Percentiles rank a stretch among this genome's conserved stretches.
phyloP scores from a whole-genome alignment of 1,140 invertebrate species.

The Rhopalosiphum maidis region DNA sequence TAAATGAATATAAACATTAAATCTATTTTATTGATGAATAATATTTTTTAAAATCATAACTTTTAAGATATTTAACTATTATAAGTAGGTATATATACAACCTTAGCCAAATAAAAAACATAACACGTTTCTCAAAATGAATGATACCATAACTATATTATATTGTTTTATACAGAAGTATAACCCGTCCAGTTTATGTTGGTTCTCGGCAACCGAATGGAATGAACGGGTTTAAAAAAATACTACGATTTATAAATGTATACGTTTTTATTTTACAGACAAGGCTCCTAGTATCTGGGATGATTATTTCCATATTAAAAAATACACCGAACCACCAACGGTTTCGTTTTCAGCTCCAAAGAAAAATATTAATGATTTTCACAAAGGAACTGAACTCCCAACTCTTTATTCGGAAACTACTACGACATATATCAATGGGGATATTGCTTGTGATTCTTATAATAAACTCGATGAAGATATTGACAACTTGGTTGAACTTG shows the following conservation, averaged over 20 bases:
- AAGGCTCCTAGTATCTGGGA: neutral
- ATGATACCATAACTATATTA: neutral
- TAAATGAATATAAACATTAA: too few relatives aligned
- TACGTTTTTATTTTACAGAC: neutral
- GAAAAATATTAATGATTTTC: neutral
- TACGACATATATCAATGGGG: neutral
- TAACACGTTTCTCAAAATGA: neutral
- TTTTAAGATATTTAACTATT: neutral
- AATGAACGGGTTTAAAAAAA: too few relatives aligned
- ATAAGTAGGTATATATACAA: neutral
- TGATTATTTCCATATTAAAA: neutral
- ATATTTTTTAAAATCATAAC: neutral
- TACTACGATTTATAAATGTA: neutral
- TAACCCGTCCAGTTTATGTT: too few relatives aligned
- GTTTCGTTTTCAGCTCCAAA: neutral
- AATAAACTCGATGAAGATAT: neutral
- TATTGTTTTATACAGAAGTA: neutral
- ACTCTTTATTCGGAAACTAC: neutral
- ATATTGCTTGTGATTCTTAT: neutral
- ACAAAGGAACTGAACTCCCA: neutral
- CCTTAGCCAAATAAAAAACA: neutral
- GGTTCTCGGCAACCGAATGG: too few relatives aligned
- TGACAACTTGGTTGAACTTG: neutral
- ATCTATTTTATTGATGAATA: neutral
- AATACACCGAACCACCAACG: neutral